Base-by-base conservation (phyloP, 2,113 vertebrate species). In the Archilochus colubris region DNA sequence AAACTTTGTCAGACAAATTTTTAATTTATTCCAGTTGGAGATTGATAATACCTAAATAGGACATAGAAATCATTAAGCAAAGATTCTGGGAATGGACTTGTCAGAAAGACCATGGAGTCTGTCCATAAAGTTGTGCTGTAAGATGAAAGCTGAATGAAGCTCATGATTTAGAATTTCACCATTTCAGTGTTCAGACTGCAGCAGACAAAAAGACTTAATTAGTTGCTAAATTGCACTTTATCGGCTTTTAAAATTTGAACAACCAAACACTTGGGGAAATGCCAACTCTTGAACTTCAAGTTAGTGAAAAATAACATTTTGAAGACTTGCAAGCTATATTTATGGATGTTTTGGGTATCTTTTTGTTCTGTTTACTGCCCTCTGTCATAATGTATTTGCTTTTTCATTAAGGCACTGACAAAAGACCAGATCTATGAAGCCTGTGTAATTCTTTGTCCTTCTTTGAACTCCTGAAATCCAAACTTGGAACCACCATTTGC, bases 351-450 rank as follows among this genome's bases (percentile, higher is more conserved):
- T 54, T 1, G 2, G 10, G 4, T 0, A 40, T 12, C 40, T 0
- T 2, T 15, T 67, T 70, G 3, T 84, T 43, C 33, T 91, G 23
- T 79, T 86, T 94, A 50, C 22, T 92, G 12, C 10, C 36, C 17
- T 82, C 59, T 80, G 77, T 88, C 87, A 89, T 55, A 85, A 69
- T 40, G 38, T 33, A 91, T 95, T 94, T 94, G 11, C 7, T 91
- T 95, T 93, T 88, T 83, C 79, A 64, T 94, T 91, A 89, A 10
- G 12, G 23, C 20, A 44, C 18, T 77, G 63, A 85, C 22, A 88
- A 70, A 94, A 88, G 43, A 89, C 9, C 33, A 88, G 16, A 67
- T 70, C 43, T 51, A 22, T 69, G 51, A 59, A 81, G 12, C 53
- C 43, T n/a, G 1, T 77, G 48, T 21, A 88, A 59, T 78, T 74